phyloP scores from a whole-genome alignment of 2,113 vertebrate species.

The Cervus canadensis region DNA sequence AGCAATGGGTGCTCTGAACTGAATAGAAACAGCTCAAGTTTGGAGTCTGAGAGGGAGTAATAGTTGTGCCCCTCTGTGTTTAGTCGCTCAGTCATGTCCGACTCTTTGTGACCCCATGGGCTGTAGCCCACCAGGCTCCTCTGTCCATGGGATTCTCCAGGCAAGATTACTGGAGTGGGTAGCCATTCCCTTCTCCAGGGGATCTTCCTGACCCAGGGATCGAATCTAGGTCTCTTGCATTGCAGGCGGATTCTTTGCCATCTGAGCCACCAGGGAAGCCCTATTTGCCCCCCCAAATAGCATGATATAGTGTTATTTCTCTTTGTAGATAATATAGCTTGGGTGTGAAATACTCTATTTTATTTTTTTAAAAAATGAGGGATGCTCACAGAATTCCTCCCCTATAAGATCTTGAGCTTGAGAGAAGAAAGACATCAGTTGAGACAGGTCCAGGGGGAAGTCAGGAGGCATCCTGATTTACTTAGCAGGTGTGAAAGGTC shows the following conservation, averaged over 20 bases:
- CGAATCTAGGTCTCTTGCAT: not conserved
- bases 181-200: not conserved
- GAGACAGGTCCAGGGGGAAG: not conserved
- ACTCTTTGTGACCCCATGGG: not conserved
- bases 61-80: not conserved
- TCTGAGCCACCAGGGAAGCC: not conserved
- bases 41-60: not conserved
- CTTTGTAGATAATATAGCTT: not conserved
- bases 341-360: not conserved
- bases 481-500: not conserved
- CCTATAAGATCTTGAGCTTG: not conserved
- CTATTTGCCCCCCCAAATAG: not conserved
- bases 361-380: not conserved
- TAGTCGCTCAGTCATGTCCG: not conserved
- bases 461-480: not conserved
- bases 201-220: not conserved
- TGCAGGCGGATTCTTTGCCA: not conserved
- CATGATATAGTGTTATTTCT: not conserved
- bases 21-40: not conserved
- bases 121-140: not conserved
- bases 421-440: not conserved
- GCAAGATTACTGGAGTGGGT: not conserved
- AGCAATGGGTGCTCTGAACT: not conserved
- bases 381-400: constrained; percentile 19
- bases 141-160: not conserved